phyloP scores from a whole-genome alignment of 1,140 invertebrate genomes.

The Drosophila sechellia region DNA sequence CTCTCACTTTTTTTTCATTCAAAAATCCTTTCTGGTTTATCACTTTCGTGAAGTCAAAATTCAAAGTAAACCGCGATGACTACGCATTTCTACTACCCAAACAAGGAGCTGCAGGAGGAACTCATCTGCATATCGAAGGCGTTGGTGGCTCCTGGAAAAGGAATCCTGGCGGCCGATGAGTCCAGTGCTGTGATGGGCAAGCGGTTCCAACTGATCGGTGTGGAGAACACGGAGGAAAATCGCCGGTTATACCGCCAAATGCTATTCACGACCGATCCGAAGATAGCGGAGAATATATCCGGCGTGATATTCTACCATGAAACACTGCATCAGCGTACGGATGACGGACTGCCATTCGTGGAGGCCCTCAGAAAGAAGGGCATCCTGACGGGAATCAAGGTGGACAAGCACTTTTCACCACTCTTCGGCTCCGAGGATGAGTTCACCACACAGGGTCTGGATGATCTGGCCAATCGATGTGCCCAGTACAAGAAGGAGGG shows the following conservation, averaged over 20 bases:
- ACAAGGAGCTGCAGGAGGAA: slow-evolving; percentile 94
- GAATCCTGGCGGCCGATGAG: slow-evolving; percentile 94
- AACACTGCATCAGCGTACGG: slow-evolving; percentile 97
- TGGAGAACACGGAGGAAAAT: slow-evolving; percentile 95
- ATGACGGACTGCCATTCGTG: slow-evolving; percentile 93
- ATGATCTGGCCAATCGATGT: slow-evolving; percentile 96
- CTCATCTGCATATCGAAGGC: slow-evolving; percentile 93
- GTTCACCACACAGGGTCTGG: slow-evolving; percentile 97
- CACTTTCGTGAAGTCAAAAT: slow-evolving; percentile 20
- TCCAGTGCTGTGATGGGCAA: slow-evolving; percentile 95
- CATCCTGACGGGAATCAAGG: slow-evolving; percentile 97
- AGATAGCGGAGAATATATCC: slow-evolving; percentile 91
- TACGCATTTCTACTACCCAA: slow-evolving; percentile 92
- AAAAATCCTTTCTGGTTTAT: not conserved
- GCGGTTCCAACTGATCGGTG: slow-evolving; percentile 87
- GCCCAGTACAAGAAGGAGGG: slow-evolving; percentile 99
- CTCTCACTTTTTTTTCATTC: not conserved
- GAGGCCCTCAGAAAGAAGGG: slow-evolving; percentile 91
- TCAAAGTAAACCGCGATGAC: slow-evolving; percentile 86
- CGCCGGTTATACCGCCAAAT: slow-evolving; percentile 93
- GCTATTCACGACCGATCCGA: slow-evolving; percentile 94
- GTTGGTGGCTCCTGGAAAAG: slow-evolving; percentile 96
- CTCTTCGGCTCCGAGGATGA: slow-evolving; percentile 96
- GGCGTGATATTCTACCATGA: slow-evolving; percentile 98
- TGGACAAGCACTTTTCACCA: slow-evolving; percentile 94